phyloP scores from a whole-genome alignment of 2,797 vertebrate species.

The Eidolon dupreanum region DNA sequence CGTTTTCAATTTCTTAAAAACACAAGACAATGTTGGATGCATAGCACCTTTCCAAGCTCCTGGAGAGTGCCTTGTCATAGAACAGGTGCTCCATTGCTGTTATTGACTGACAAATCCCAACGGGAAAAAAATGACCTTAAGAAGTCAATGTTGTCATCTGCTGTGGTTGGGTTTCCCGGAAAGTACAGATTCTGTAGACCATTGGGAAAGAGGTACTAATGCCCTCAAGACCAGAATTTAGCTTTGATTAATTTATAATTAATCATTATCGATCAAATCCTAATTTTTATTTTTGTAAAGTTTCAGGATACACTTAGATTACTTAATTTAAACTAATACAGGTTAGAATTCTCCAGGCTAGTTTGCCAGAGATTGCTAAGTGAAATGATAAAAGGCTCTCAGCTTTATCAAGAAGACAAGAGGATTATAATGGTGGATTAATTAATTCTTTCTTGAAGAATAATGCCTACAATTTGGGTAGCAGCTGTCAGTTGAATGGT shows the following conservation, averaged over 20 bases:
- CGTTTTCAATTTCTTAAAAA: slow-evolving; percentile 14
- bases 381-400: background rate
- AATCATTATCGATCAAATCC: background rate
- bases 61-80: background rate
- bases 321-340: background rate
- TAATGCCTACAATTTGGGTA: background rate
- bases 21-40: background rate
- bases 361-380: background rate
- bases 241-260: background rate
- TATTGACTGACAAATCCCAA: background rate
- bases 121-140: background rate
- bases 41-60: background rate
- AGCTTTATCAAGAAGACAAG: background rate
- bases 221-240: background rate
- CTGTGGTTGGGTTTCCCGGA: background rate
- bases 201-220: background rate
- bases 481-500: background rate
- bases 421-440: background rate
- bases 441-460: background rate
- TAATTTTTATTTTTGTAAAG: background rate
- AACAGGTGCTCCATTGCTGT: background rate
- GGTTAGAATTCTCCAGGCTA: background rate
- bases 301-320: background rate
- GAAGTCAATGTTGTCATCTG: background rate
- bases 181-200: background rate